Evolutionary conservation across 92 coral and sea anemone species (phyloP).

Genomic region (Heteractis magnifica): DNA sequence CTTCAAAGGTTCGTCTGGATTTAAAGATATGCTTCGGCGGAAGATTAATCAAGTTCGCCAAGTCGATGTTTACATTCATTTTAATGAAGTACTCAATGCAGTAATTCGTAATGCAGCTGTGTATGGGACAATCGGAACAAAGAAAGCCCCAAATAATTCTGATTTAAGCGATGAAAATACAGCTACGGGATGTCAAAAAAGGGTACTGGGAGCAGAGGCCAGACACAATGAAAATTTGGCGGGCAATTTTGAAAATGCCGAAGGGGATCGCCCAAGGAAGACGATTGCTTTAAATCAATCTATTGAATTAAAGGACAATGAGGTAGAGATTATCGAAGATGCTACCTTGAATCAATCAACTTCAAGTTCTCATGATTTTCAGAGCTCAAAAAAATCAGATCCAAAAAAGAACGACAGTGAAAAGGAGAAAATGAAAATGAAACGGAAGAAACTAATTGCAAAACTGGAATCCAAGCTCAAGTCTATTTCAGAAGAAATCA

Average conservation of each 20-base stretch:
- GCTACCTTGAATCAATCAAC: constrained; percentile 7
- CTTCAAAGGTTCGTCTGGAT: constrained; percentile 62
- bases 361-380: constrained; percentile 21
- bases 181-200: neutral
- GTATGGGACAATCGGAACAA: constrained; percentile 4
- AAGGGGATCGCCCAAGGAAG: neutral
- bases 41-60: constrained; percentile 42
- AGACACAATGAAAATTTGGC: constrained; percentile 36
- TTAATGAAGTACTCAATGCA: constrained; percentile 33
- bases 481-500: constrained; percentile 58
- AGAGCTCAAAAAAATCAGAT: neutral
- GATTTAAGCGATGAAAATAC: neutral
- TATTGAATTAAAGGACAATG: constrained; percentile 10
- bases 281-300: constrained; percentile 4
- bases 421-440: neutral
- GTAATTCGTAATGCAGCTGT: constrained; percentile 20
- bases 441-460: constrained; percentile 53
- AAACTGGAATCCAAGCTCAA: constrained; percentile 59
- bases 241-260: constrained; percentile 57
- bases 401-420: neutral
- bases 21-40: constrained; percentile 62
- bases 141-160: neutral
- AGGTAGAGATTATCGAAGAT: constrained; percentile 25
- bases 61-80: constrained; percentile 67
- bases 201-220: neutral